phyloP scores from a whole-genome alignment of 1,140 invertebrate species.

The Zophobas atratus region DNA sequence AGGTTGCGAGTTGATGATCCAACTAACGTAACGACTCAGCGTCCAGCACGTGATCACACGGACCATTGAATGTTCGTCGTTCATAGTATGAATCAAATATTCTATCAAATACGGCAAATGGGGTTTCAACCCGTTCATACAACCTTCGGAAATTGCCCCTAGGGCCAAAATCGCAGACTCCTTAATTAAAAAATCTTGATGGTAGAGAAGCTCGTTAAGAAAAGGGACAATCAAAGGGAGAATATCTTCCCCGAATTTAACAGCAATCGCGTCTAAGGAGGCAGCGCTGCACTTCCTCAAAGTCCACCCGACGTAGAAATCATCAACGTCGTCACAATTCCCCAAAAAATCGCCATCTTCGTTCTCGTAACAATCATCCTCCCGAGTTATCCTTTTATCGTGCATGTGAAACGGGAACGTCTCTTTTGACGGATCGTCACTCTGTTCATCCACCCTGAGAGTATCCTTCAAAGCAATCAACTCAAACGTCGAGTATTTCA shows the following conservation, averaged over 20 bases:
- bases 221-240: slow-evolving; percentile 95
- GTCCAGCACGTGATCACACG: slow-evolving; percentile 99
- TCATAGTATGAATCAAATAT: slow-evolving; percentile 92
- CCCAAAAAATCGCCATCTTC: slow-evolving; percentile 79
- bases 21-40: slow-evolving; percentile 96
- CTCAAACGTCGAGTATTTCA: slow-evolving; percentile 98
- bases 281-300: slow-evolving; percentile 98
- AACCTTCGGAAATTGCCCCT: slow-evolving; percentile 99
- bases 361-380: slow-evolving; percentile 70
- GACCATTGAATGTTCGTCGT: slow-evolving; percentile 96
- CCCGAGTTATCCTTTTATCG: slow-evolving; percentile 68
- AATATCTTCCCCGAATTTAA: slow-evolving; percentile 96
- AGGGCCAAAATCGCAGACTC: slow-evolving; percentile 86
- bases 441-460: slow-evolving; percentile 61
- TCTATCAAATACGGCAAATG: slow-evolving; percentile 96
- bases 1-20: slow-evolving; percentile 89
- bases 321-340: slow-evolving; percentile 87
- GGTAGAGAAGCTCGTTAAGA: slow-evolving; percentile 95
- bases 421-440: slow-evolving; percentile 63
- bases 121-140: slow-evolving; percentile 96
- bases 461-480: slow-evolving; percentile 90
- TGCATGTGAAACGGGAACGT: slow-evolving; percentile 59
- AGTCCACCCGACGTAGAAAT: slow-evolving; percentile 97
- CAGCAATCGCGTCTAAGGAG: slow-evolving; percentile 95
- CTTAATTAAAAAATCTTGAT: slow-evolving; percentile 96